A percentile compares a stretch with the other conserved stretches of the same genome.
These are phyloP conservation scores for Oceanites oceanicus DNA, from an alignment of 2,113 vertebrate species.

Conservation along the genomic window DNA sequence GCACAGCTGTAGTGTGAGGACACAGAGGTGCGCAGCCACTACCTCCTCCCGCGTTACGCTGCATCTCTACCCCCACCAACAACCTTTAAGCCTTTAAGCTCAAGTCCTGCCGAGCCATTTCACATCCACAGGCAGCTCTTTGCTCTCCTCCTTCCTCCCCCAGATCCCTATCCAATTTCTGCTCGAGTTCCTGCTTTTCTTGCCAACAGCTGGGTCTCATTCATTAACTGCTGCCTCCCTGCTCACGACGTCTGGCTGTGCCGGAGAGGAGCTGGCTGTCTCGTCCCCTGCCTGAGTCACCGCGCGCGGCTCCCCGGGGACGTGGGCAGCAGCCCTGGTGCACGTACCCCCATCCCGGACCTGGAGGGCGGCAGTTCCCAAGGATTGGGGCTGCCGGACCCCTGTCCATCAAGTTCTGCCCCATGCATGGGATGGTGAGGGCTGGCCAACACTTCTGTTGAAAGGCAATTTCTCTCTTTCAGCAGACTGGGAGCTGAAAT, in stretches of 20 bases:
- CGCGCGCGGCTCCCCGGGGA: not conserved
- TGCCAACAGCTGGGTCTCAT: conserved; percentile 45
- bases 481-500: not conserved
- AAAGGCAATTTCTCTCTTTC: not conserved
- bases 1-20: not conserved
- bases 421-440: fast-evolving
- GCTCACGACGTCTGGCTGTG: not conserved
- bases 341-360: not conserved
- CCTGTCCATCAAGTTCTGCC: not conserved
- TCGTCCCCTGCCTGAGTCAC: not conserved
- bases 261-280: not conserved
- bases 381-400: not conserved
- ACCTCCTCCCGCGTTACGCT: not conserved
- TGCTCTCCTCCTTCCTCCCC: conserved; percentile 4
- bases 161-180: not conserved
- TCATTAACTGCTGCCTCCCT: not conserved
- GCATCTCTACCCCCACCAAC: not conserved
- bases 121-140: not conserved
- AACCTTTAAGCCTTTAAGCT: not conserved
- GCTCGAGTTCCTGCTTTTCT: not conserved
- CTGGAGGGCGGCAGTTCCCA: not conserved
- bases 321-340: not conserved
- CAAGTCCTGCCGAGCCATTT: not conserved
- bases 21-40: not conserved
- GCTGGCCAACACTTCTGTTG: not conserved